A percentile compares a stretch with the other conserved stretches of the same genome.
These are phyloP conservation scores for Caenorhabditis wallacei DNA, from an alignment of 2,888 invertebrate species.

Conservation along the genomic window DNA sequence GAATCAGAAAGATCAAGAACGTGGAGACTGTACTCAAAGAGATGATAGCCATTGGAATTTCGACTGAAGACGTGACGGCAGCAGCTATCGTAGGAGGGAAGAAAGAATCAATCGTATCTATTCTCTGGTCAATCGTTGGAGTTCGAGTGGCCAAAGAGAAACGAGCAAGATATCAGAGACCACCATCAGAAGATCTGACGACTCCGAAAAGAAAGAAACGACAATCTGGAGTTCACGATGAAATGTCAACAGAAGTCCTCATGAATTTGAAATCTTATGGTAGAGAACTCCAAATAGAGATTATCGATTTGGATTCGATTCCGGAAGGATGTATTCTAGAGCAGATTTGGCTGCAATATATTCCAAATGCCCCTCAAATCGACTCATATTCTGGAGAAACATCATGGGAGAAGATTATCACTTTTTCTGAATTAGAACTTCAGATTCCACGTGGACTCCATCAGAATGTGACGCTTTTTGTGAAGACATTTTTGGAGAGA, in stretches of 20 bases:
- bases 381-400: slow-evolving; percentile 19
- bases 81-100: slow-evolving; percentile 65
- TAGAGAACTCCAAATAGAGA: slow-evolving; percentile 30
- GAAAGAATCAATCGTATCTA: slow-evolving; percentile 56
- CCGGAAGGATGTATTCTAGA: slow-evolving; percentile 32
- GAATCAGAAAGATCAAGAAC: slow-evolving; percentile 70
- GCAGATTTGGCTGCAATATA: slow-evolving; percentile 19
- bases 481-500: slow-evolving; percentile 52
- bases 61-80: slow-evolving; percentile 46
- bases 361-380: slow-evolving; percentile 3
- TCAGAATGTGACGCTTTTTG: slow-evolving; percentile 50
- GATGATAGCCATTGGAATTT: slow-evolving; percentile 38
- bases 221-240: slow-evolving; percentile 38
- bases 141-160: slow-evolving; percentile 61
- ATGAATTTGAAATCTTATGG: slow-evolving; percentile 30
- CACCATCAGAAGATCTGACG: not conserved
- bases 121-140: slow-evolving; percentile 68
- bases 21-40: slow-evolving; percentile 64
- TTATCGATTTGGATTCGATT: slow-evolving; percentile 44
- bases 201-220: slow-evolving; percentile 14
- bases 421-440: slow-evolving; percentile 47
- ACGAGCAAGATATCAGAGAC: not conserved
- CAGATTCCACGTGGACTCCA: slow-evolving; percentile 43
- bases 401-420: slow-evolving; percentile 50
- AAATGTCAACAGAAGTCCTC: slow-evolving; percentile 48